Percentiles rank a stretch among this genome's conserved stretches.
Conservation (phyloP, 2,113 vertebrate genomes). For the Antigone vipio region DNA sequence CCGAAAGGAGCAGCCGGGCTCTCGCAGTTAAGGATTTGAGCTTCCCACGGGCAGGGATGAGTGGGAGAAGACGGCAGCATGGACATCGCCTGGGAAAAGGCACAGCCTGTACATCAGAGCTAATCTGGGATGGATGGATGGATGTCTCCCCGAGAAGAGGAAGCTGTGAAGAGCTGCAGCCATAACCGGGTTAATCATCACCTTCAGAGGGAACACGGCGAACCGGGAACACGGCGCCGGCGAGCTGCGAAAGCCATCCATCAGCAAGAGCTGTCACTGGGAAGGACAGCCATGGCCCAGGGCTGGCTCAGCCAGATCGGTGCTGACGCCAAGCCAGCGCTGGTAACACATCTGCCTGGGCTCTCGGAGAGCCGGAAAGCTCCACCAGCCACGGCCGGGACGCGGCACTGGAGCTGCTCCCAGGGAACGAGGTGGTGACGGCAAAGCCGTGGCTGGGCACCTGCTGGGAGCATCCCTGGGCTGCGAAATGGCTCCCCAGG, state of each 20-base stretch:
- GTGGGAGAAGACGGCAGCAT: rapidly evolving
- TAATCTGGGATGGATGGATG: neutral
- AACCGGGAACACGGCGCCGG: neutral
- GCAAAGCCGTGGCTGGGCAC: neutral
- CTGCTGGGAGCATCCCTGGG: neutral
- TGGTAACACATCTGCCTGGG: too few relatives aligned
- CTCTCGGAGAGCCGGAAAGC: neutral
- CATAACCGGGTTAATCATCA: neutral
- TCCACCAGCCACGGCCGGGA: rapidly evolving
- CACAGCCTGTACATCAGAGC: neutral
- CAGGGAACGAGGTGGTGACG: neutral
- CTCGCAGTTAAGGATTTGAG: neutral
- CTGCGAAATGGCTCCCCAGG: neutral
- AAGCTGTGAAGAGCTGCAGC: neutral
- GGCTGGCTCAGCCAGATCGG: rapidly evolving
- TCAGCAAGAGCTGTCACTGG: neutral
- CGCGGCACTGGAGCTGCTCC: neutral
- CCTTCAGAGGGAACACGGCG: neutral
- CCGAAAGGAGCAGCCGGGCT: neutral
- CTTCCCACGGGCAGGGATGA: neutral
- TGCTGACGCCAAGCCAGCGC: neutral
- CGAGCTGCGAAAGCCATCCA: neutral
- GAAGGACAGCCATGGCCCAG: neutral
- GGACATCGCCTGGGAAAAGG: neutral
- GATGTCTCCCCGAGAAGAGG: neutral